A percentile compares a stretch with the other conserved stretches of the same genome.
Evolutionary conservation across 2,888 invertebrate genomes (phyloP).

Genomic region (Psococerastis gibbosa): DNA sequence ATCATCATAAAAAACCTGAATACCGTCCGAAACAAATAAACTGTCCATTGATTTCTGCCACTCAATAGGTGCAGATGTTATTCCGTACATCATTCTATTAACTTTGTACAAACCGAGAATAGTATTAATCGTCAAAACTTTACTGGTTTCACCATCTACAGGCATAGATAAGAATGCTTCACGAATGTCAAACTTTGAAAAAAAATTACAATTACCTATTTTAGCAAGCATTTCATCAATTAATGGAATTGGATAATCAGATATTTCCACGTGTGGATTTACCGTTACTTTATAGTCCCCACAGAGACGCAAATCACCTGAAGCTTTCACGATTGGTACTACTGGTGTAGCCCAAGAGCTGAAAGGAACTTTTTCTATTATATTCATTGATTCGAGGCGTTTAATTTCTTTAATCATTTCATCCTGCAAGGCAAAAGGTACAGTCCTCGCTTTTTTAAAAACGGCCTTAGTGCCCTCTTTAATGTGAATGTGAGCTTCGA

Average conservation of each 20-base stretch:
- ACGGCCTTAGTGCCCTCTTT: slow-evolving; percentile 14
- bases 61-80: background rate
- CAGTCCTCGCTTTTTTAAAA: slow-evolving; percentile 15
- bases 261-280: slow-evolving; percentile 12
- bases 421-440: slow-evolving; percentile 15
- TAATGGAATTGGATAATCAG: background rate
- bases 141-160: no score
- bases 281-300: slow-evolving; percentile 16
- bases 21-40: background rate
- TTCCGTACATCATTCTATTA: background rate
- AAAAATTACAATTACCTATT: background rate
- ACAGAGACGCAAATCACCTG: slow-evolving; percentile 16
- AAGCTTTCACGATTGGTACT: slow-evolving; percentile 16
- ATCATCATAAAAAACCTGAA: background rate
- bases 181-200: background rate
- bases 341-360: slow-evolving; percentile 17
- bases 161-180: background rate
- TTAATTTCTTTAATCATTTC: slow-evolving; percentile 14
- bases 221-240: background rate
- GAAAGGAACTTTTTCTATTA: slow-evolving; percentile 10
- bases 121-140: background rate
- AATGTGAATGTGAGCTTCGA: slow-evolving; percentile 12
- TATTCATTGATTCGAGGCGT: slow-evolving; percentile 12
- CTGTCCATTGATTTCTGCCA: background rate
- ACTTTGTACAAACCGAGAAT: background rate